A percentile compares a stretch with the other conserved stretches of the same genome.
Conservation (phyloP, 2,888 invertebrate genomes). For the Oscheius sp. region DNA sequence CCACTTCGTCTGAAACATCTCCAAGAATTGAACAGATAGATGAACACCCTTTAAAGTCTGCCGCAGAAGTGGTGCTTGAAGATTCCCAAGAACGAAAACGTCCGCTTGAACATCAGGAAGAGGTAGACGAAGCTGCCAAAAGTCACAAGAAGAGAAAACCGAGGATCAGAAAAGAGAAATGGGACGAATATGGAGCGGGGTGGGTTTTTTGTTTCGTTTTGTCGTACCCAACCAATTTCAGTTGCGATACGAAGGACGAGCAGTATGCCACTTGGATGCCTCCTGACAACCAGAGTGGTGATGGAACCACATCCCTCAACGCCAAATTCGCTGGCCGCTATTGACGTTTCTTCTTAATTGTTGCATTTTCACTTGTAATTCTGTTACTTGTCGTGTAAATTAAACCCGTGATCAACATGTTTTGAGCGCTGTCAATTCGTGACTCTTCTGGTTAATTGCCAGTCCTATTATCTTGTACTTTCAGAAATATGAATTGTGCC, state of each 20-base stretch:
- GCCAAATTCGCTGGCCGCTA: constrained; percentile 67
- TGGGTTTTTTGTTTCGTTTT: constrained; percentile 6
- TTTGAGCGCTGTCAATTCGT: not conserved
- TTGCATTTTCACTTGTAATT: not conserved
- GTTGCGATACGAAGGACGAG: constrained; percentile 50
- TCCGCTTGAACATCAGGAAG: not conserved
- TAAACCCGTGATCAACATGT: not conserved
- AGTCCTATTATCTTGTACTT: too few species aligned
- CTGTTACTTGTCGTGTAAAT: not conserved
- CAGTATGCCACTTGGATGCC: constrained; percentile 85
- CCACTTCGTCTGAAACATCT: constrained; percentile 9
- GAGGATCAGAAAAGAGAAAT: constrained; percentile 23
- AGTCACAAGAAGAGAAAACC: constrained; percentile 26
- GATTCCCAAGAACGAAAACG: constrained; percentile 18
- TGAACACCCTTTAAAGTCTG: not conserved
- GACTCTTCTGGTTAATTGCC: too few species aligned
- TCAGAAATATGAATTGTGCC: not conserved
- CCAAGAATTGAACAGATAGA: not conserved
- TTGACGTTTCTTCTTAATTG: constrained; percentile 37
- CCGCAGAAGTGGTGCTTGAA: not conserved
- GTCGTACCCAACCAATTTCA: not conserved
- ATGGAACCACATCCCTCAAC: constrained; percentile 58
- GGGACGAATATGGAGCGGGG: constrained; percentile 51
- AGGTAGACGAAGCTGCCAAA: not conserved
- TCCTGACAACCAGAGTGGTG: constrained; percentile 82